Evolutionary conservation across 2,113 vertebrate genomes (phyloP), one percentile per base, ranked within the genome.

Genomic region (Irena cyanogastra): DNA sequence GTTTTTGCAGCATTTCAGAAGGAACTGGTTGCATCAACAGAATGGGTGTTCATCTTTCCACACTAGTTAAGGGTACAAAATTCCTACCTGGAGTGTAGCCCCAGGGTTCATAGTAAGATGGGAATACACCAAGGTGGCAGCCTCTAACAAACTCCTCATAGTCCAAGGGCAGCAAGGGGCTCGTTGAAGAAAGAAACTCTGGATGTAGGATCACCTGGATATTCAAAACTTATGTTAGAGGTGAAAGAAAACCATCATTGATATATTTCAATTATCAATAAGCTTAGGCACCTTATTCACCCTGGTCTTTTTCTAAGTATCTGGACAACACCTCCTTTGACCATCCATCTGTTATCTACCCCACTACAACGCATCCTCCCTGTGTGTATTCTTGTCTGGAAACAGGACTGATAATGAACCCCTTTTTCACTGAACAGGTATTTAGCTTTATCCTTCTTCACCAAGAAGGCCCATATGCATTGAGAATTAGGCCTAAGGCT

Each of bases 61-160:
- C 22, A 31, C 4, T 10, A 10, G 22, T 21, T 30, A 69, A 61
- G 6, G 18, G 24, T 72, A 37, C 10, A 60, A 37, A 60, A 69
- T 65, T 77, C 97, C 57, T 97, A 99, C 99, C 99, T 94, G 99
- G 99, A 75, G 99, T 99, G 95, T 99, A 99, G 63, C 99, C 99
- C 99, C 99, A 99, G 8, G 99, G 99, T 41, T 99, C 99, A 87
- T 99, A 99, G 96, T 99, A 99, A 18, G 99, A 99, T 6, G 99
- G 99, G 84, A 99, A 99, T 13, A 99, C 99, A 33, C 99, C 99
- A 13, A 99, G 98, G 83, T 99, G 98, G 92, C 99, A 99, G 27
- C 99, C 99, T 61, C 99, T 98, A 21, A 99, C 99, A 96, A 99
- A 99, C 94, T 99, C 99, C 72, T 99, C 99, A 41, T 99, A 99